Evolutionary conservation across 2,888 invertebrate genomes (phyloP).

Genomic region (Polymixis lichenea): DNA sequence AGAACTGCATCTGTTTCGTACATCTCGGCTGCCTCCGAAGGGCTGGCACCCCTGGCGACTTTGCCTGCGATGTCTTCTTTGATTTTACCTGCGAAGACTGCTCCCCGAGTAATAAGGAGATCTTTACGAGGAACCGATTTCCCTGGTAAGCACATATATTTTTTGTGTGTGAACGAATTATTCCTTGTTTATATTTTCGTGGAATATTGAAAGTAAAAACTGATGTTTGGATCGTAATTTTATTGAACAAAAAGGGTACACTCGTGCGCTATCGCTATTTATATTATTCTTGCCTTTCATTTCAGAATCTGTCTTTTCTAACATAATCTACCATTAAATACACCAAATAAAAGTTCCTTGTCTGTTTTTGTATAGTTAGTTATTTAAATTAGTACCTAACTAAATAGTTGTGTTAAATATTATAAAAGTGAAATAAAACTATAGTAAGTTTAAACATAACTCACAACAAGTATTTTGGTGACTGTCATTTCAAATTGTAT

Average conservation of each 20-base stretch:
- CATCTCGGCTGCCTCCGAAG: conserved; percentile 92
- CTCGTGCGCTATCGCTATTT: too few relatives aligned
- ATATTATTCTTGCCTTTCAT: too few relatives aligned
- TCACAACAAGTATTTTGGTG: background rate
- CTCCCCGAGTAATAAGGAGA: conserved; percentile 89
- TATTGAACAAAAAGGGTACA: too few relatives aligned
- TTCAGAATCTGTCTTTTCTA: too few relatives aligned
- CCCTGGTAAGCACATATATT: conserved; percentile 90
- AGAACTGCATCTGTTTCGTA: conserved; percentile 90
- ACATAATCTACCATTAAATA: too few relatives aligned
- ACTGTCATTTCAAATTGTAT: background rate
- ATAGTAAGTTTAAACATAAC: background rate
- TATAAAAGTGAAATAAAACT: background rate
- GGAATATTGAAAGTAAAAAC: background rate
- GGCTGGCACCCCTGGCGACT: conserved; percentile 93
- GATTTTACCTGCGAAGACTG: conserved; percentile 93
- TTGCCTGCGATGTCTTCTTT: conserved; percentile 94
- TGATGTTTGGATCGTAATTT: too few relatives aligned
- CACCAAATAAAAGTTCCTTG: too few relatives aligned
- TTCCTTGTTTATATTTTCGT: background rate
- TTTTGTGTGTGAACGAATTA: background rate
- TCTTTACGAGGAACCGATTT: conserved; percentile 92
- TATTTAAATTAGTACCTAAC: too few relatives aligned
- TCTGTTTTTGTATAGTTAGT: too few relatives aligned
- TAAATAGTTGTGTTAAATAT: too few relatives aligned